Evolutionary conservation across 2,797 vertebrate genomes (phyloP).

Genomic region (Salmo trutta): DNA sequence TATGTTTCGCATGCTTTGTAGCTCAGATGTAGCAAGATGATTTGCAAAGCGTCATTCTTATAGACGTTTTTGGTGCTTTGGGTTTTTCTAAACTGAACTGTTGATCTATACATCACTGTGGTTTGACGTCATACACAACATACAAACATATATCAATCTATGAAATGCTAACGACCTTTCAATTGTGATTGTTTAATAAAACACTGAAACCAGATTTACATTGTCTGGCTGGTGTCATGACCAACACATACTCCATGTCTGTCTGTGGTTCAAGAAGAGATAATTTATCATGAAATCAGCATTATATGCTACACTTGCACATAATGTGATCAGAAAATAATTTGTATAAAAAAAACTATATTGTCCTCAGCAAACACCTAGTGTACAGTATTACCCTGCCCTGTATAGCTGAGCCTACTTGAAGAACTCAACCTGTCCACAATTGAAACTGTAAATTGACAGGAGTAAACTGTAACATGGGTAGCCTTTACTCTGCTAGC

Average conservation of each 20-base stretch:
- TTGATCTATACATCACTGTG: slow-evolving; percentile 10
- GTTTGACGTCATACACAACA: not conserved
- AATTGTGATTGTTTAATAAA: slow-evolving; percentile 9
- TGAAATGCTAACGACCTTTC: slow-evolving; percentile 33
- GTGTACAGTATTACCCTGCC: not conserved
- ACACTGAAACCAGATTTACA: not conserved
- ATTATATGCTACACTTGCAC: not conserved
- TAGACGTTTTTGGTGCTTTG: slow-evolving; percentile 27
- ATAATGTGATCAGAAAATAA: not conserved
- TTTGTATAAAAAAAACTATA: not conserved
- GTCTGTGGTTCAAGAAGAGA: not conserved
- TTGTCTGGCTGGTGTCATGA: slow-evolving; percentile 35
- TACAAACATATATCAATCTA: slow-evolving; percentile 17
- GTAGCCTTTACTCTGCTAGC: not conserved
- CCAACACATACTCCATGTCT: not conserved
- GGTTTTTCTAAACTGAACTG: slow-evolving; percentile 20
- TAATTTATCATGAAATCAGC: not conserved
- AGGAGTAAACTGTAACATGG: not conserved
- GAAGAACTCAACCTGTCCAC: not conserved
- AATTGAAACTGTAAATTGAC: not conserved
- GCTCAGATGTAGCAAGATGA: not conserved
- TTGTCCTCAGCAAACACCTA: not conserved
- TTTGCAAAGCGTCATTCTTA: slow-evolving; percentile 15
- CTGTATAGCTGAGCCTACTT: not conserved
- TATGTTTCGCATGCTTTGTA: not conserved